Evolutionary conservation across 2,113 vertebrate species (phyloP).

Genomic region (Paralichthys olivaceus): DNA sequence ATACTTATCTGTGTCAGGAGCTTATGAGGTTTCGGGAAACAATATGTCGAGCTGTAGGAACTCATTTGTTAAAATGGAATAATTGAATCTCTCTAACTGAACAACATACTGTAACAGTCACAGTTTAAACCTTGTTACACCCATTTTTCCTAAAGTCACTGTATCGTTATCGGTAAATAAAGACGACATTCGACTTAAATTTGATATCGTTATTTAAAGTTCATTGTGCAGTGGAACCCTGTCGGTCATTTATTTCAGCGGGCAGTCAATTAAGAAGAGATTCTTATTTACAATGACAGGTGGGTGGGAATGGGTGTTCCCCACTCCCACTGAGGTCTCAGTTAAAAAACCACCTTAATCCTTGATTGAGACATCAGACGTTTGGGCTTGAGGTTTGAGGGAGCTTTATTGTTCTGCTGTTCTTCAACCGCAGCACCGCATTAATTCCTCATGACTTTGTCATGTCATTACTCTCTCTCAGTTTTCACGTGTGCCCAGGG

Average conservation of each 20-base stretch:
- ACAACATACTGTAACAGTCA: neutral
- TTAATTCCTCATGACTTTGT: constrained; percentile 44
- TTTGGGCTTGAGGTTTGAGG: constrained; percentile 23
- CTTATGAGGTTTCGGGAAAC: neutral
- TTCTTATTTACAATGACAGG: constrained; percentile 45
- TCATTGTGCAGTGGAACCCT: neutral
- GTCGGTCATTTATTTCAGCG: constrained; percentile 38
- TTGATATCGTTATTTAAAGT: neutral
- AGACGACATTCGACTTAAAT: neutral
- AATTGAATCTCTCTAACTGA: neutral
- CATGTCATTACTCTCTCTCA: constrained; percentile 42
- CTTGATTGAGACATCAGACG: constrained; percentile 51
- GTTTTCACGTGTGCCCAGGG: constrained; percentile 38
- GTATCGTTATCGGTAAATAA: neutral
- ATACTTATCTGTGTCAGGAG: constrained; percentile 2
- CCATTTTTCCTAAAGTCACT: neutral
- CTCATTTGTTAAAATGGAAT: constrained; percentile 11
- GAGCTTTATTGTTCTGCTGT: constrained; percentile 31
- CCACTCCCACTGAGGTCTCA: constrained; percentile 29
- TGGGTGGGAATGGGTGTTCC: constrained; percentile 52
- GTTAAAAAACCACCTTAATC: constrained; percentile 37
- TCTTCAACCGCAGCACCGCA: constrained; percentile 30
- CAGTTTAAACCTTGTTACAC: neutral
- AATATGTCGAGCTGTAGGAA: neutral
- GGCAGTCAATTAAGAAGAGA: constrained; percentile 35